Evolutionary conservation across 2,888 invertebrate genomes (phyloP).

Genomic region (Dasypolia templi): DNA sequence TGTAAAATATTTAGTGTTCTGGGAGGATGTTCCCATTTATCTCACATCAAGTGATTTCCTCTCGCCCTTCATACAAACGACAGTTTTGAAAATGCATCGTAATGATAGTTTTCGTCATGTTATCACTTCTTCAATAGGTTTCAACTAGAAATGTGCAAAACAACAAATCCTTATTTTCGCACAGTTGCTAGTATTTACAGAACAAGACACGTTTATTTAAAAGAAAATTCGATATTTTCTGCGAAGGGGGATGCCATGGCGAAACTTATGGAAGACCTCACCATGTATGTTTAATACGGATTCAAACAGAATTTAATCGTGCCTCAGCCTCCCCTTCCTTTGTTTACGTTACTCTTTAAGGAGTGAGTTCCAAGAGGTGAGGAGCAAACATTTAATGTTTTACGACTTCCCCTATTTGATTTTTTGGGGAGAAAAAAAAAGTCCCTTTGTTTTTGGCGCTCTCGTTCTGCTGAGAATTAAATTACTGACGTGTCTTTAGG

Average conservation of each 20-base stretch:
- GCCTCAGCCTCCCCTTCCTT: conserved; percentile 19
- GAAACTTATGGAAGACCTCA: conserved; percentile 22
- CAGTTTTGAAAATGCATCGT: background rate
- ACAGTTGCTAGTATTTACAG: conserved; percentile 14
- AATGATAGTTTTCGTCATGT: background rate
- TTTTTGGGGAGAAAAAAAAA: conserved; percentile 39
- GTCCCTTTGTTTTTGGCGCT: conserved; percentile 42
- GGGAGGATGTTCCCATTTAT: background rate
- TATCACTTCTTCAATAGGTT: background rate
- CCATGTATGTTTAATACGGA: conserved; percentile 54
- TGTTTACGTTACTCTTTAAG: conserved; percentile 54
- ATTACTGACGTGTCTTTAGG: conserved; percentile 42
- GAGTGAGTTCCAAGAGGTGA: conserved; percentile 50
- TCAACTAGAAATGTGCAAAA: background rate
- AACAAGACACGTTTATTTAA: conserved; percentile 36
- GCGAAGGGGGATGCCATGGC: conserved; percentile 14
- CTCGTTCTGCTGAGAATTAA: conserved; percentile 45
- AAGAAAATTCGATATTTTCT: conserved; percentile 31
- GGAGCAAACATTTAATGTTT: conserved; percentile 60
- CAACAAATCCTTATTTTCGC: background rate
- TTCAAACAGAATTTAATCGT: conserved; percentile 61
- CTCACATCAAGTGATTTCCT: background rate
- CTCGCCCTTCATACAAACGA: too few species aligned
- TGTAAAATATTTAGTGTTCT: background rate
- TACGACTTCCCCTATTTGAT: conserved; percentile 53